A percentile compares a stretch with the other conserved stretches of the same genome.
phyloP scores from a whole-genome alignment of 1,140 invertebrate genomes.

The Hirudo medicinalis region DNA sequence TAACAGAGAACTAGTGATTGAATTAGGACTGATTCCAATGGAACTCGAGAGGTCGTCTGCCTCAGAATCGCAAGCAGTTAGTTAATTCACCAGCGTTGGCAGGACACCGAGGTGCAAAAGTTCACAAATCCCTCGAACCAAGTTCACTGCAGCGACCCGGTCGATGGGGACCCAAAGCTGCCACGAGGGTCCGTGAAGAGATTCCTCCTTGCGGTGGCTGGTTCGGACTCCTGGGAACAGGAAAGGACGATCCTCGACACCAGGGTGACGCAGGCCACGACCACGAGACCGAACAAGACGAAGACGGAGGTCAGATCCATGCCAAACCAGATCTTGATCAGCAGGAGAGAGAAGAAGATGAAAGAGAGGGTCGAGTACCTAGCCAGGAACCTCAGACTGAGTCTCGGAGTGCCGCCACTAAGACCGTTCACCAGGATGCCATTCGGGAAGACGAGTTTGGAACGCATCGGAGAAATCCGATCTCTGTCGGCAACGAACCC shows the following conservation, averaged over 20 bases:
- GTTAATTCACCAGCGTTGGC: too few species aligned
- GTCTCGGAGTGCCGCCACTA: conserved; percentile 48
- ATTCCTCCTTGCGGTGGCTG: too few species aligned
- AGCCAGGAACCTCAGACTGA: conserved; percentile 56
- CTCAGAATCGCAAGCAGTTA: too few species aligned
- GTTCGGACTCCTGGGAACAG: neutral
- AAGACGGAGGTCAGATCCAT: neutral
- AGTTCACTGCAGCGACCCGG: too few species aligned
- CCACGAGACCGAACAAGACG: neutral
- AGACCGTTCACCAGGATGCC: neutral
- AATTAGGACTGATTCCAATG: too few species aligned
- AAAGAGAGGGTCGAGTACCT: conserved; percentile 48
- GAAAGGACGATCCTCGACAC: neutral
- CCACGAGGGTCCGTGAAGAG: too few species aligned
- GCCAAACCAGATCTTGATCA: neutral
- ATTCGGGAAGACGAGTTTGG: neutral
- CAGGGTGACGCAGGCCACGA: neutral
- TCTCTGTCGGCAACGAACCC: neutral
- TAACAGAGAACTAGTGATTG: too few species aligned
- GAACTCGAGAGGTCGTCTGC: too few species aligned
- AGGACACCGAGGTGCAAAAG: too few species aligned
- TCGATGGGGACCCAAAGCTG: too few species aligned
- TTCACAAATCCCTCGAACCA: too few species aligned
- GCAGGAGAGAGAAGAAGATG: neutral
- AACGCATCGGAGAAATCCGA: neutral